Base-by-base conservation (phyloP, 1,140 invertebrate genomes). In the Phocides pigmalion region DNA sequence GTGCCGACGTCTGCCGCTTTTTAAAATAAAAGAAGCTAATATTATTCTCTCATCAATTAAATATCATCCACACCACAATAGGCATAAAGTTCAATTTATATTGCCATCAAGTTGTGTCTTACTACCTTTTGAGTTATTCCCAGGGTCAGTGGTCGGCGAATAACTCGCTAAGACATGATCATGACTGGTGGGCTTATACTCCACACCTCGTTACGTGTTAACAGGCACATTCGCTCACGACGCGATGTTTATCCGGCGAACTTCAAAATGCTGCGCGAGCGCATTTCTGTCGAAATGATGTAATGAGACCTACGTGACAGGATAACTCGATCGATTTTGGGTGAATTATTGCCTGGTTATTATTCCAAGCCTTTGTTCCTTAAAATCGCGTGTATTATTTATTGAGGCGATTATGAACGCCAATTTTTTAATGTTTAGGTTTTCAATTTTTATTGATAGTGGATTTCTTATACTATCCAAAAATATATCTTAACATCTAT, bases 151-250 rank as follows among this genome's bases (percentile, higher is more conserved):
- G 85, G 81, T 89, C 85, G 84, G 80, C 75, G 84, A 79, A 89
- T 87, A 88, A 87, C 84, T 87, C 68, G 85, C 70, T 85, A 87
- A 90, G 86, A 90, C 86, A 88, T 88, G 85, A 87, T 89, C 85
- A 87, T 88, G 85, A 87, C 86, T 89, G 82, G 88, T 90, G 86
- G 82, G 85, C 84, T 87, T 83, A 86, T 85, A 83, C 74, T 89
- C 84, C 84, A 88, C 88, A 89, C 88, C 88, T 90, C 80, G 86
- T 90, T 90, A 89, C 77, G 86, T 90, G 88, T 88, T 88, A 90
- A 89, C 86, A 89, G 86, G 68, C 84, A 83, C 81, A 87, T 90
- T 90, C 86, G 81, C 86, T 87, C 88, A 90, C 88, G 88, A 90
- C 82, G 64, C 72, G 80, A 84, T 88, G 81, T 83, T 89, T 89